Evolutionary conservation across 2,113 vertebrate genomes (phyloP), one percentile per base, ranked within the genome.

Genomic region (Cepphus grylle): DNA sequence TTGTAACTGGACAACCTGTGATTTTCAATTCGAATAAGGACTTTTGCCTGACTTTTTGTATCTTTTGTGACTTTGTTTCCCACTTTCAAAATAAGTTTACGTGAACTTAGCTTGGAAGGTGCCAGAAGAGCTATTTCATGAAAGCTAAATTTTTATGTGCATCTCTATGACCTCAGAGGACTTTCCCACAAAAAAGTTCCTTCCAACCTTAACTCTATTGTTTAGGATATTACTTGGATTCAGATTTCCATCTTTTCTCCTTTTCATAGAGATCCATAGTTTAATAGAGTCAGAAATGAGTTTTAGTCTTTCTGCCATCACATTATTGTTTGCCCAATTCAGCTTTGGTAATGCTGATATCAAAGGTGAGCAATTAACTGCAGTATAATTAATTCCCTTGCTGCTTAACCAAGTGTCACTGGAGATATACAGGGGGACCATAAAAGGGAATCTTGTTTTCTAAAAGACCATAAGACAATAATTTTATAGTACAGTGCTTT

Each of bases 11-110:
- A 23, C 12, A 45, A 55, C 5, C 12, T 45, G 13, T 69, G 29
- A 38, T 47, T 26, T 72, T 80, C 0, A 0, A 32, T 36, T 32
- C 1, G 1, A 42, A 26, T 23, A 38, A 50, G 11, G 11, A 21
- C 49, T 11, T 87, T 42, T 77, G 32, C 27, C 27, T 34, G 42
- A n/a, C 5, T 59, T 69, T 20, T 34, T n/a, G 6, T n/a, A n/a
- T 8, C 17, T 40, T 66, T 45, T 71, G 6, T 50, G 38, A 58
- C 12, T 52, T 81, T 47, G 4, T 77, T 90, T 77, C 36, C 15
- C 65, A 23, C 8, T 70, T 70, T 52, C 15, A 65, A 84, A 70
- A 32, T 30, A 52, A 45, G 6, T 61, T 79, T 47, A 25, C 29
- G 10, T 53, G 21, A 59, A 81, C 59, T 65, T 59, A 90, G 21